Base-by-base conservation (phyloP, 2,113 vertebrate genomes). In the Brachionichthys hirsutus region DNA sequence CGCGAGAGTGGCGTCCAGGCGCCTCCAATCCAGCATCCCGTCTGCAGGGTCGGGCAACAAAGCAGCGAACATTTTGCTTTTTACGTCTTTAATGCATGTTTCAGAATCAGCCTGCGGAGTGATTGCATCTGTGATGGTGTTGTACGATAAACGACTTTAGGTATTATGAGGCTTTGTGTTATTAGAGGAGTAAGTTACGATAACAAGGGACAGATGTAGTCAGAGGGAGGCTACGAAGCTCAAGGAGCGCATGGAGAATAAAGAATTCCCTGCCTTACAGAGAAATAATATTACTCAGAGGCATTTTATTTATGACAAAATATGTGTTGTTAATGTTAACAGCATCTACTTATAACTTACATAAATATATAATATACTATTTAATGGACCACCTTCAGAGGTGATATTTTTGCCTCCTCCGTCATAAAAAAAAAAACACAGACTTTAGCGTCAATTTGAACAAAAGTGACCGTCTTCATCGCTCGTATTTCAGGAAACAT, bases 171-270 rank as follows among this genome's bases (percentile, higher is more conserved):
- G 40, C 16, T 35, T 61, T 17, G 7, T 19, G 60, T 54, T 34
- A 30, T 40, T 13, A 47, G 35, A 51, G 41, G 34, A 42, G 20
- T 46, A 13, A 46, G 35, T 8, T 6, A 19, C 43, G 34, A 9
- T 69, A 66, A 72, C 45, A 6, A 30, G 48, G 45, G 78, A 36
- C 61, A 67, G 56, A 67, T 70, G 69, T 64, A 51, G 20, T 41
- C 38, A 61, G 16, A 62, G 50, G 11, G 20, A 61, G 42, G 45
- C 18, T 44, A 5, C 36, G 11, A 45, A 41, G 15, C 16, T 60
- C 1, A 55, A 7, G 13, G 22, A 36, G 34, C 34, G 6, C 3
- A 52, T 43, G 50, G 48, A 56, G 19, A 52, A 30, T 30, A 6
- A 30, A 52, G 24, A 47, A 4, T 30, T 4, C 24, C 8, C 1